Evolutionary conservation across 2,888 invertebrate species (phyloP), one percentile per base, ranked within the genome.

Genomic region (Drosophila paramelanica): DNA sequence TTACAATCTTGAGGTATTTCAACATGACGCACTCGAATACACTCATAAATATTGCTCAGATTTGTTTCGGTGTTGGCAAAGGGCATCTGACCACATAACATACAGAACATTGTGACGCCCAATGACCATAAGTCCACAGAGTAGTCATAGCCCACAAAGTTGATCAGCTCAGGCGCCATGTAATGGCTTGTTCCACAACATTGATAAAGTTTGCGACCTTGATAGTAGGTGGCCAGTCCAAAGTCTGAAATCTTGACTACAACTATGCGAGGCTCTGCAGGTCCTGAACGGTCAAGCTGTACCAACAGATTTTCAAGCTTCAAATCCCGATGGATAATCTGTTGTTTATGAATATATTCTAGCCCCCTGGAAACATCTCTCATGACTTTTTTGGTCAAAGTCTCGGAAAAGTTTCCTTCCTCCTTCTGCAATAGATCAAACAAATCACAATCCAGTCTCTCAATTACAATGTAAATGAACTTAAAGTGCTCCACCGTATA

Each of bases 141-240:
- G n/a, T 25, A 73, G 6, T 61, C 73, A 13, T 73, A 77, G 1
- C 77, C 73, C 0, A 2, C 0, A 27, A 17, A 45, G 11, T 2
- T 47, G 14, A 70, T 20, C 8, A 73, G 2, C 45, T 77, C 77
- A 8, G 77, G 77, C 6, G 77, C 73, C 55, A 77, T 64, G 4
- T 50, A 77, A 2, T n/a, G 17, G 0, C 56, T 31, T 4, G 77
- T 67, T 0, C 77, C 77, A 14, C 73, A 70, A 17, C 27, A 51
- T 13, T 67, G 36, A 17, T 64, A 45, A 0, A 64, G 33, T 1
- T 46, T n/a, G 0, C 31, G 31, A 0, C 61, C 77, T 5, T 36
- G 6, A 36, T 61, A 77, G 2, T 43, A 27, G 7, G 46, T 57
- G 38, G 73, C 70, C 43, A 73, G 27, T 1, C 77, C 70, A 36